These are phyloP conservation scores for Anhinga anhinga DNA, from an alignment of 2,113 vertebrate species.

Conservation along the genomic window DNA sequence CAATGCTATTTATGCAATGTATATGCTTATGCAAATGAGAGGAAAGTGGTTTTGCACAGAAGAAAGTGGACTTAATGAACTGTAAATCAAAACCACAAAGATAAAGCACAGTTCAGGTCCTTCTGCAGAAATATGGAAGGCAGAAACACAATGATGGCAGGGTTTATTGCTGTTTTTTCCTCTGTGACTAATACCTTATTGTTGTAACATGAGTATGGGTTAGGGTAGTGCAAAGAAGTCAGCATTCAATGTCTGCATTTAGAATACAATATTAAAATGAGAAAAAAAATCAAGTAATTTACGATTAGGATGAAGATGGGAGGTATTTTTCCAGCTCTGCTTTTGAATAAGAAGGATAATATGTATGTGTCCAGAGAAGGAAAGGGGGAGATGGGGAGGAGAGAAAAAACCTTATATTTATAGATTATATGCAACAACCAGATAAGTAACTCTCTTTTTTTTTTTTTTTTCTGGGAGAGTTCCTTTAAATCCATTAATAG, in stretches of 20 bases:
- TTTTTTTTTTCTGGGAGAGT: neutral
- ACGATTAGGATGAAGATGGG: neutral
- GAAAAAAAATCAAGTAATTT: neutral
- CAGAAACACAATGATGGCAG: neutral
- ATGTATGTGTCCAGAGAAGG: neutral
- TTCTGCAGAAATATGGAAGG: neutral
- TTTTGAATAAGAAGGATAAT: neutral
- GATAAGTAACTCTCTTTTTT: neutral
- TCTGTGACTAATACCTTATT: neutral
- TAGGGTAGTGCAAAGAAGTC: neutral
- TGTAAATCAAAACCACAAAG: neutral
- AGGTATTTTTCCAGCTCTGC: neutral
- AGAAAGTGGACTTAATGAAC: neutral
- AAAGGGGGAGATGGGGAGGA: fast-evolving
- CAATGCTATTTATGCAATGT: neutral
- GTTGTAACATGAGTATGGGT: neutral
- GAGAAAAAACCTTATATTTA: neutral
- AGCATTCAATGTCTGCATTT: neutral
- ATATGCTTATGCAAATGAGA: constrained; percentile 9
- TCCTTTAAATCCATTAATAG: neutral
- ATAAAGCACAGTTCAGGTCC: neutral
- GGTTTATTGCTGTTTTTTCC: neutral
- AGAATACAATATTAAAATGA: neutral
- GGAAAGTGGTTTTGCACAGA: neutral
- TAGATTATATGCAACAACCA: neutral